Evolutionary conservation across 1,140 invertebrate genomes (phyloP), one percentile per base, ranked within the genome.

Genomic region (Melanaphis sacchari): DNA sequence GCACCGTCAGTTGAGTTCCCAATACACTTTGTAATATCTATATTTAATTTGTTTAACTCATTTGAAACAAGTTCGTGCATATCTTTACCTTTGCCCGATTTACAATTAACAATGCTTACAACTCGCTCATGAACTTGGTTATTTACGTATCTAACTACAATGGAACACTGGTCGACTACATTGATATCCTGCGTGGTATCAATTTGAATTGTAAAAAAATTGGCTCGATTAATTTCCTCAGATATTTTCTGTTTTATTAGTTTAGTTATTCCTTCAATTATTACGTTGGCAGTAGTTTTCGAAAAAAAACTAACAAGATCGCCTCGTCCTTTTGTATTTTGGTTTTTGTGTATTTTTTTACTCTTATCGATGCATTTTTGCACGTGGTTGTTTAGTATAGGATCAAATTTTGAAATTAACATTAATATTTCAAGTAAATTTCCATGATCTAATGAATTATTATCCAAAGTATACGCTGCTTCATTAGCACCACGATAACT

Each of bases 1-100:
- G 94, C 94, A 40, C 94, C 94, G 43, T 94, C 94, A 15, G 52
- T 90, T 54, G 89, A 90, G 40, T 90, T 76, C 11, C 89, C 89
- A 21, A 90, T 59, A 66, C 89, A 90, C 4, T 90, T 41, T 59
- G 9, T 59, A 21, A 90, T 59, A 76, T 90, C 89, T 43, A 84
- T 82, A 82, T 38, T 82, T 82, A 82, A 84, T 84, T 84, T 84
- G 0, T 41, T 84, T 84, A 84, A 41, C 22, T 84, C 38, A 4
- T 84, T 84, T 84, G 82, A 84, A 26, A 84, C 40, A 41, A 84
- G 22, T 41, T 84, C 38, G 24, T 84, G 84, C 84, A 85, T 85
- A 85, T 85, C 26, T 85, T 43, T 85, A 4, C 84, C 26, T 85
- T 85, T 43, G 8, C 84, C 36, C 11, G 41, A 85, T 85, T 85